Conservation (phyloP, 2,113 vertebrate genomes). For the Cheilinus undulatus region DNA sequence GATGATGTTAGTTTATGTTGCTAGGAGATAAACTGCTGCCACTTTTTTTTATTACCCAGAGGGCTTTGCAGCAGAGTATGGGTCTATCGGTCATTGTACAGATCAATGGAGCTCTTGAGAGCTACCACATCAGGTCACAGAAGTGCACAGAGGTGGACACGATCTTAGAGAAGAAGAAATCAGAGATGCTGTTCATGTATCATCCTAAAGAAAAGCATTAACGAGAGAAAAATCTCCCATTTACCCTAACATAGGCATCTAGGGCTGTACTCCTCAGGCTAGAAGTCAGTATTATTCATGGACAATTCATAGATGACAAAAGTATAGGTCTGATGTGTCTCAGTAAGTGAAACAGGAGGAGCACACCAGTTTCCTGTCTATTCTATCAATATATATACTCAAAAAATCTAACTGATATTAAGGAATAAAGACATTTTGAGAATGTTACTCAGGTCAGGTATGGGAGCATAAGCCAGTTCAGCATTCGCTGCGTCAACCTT, state of each 20-base stretch:
- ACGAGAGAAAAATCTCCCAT: neutral
- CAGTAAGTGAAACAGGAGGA: neutral
- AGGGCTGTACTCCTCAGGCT: too few relatives aligned
- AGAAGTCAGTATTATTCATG: neutral
- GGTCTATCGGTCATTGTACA: constrained; percentile 50
- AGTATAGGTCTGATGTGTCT: neutral
- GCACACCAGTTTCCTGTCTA: too few relatives aligned
- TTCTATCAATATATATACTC: too few relatives aligned
- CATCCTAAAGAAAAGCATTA: neutral
- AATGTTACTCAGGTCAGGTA: too few relatives aligned
- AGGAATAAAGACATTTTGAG: too few relatives aligned
- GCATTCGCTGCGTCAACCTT: too few relatives aligned
- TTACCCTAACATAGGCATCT: neutral
- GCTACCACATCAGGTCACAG: constrained; percentile 46
- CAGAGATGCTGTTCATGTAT: constrained; percentile 14
- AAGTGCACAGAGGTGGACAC: constrained; percentile 25
- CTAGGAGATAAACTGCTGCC: constrained; percentile 65
- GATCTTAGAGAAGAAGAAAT: constrained; percentile 27
- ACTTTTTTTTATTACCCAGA: constrained; percentile 48
- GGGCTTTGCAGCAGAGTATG: constrained; percentile 43
- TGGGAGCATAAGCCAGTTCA: too few relatives aligned
- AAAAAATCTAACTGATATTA: too few relatives aligned
- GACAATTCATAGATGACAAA: neutral
- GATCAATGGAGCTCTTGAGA: constrained; percentile 66
- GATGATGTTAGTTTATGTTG: constrained; percentile 60